A percentile compares a stretch with the other conserved stretches of the same genome.
Evolutionary conservation across 2,888 invertebrate species (phyloP).

Genomic region (Neoascia interrupta): DNA sequence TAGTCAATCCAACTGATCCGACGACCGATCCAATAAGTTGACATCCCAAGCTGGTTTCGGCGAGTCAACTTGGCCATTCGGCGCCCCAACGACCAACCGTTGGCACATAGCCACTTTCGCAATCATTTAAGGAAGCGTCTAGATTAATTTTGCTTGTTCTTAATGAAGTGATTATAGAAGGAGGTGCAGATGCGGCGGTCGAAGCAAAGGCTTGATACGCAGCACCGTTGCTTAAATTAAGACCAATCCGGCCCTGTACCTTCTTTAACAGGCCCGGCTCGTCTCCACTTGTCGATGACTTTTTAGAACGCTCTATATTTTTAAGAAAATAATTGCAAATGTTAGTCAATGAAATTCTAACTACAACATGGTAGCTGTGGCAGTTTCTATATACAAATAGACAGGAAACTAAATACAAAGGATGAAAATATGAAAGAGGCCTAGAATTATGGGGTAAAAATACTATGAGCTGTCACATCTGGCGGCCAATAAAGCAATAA

Average conservation of each 20-base stretch:
- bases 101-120: slow-evolving; percentile 85
- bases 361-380: not conserved
- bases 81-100: slow-evolving; percentile 94
- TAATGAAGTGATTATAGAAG: slow-evolving; percentile 74
- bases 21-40: slow-evolving; percentile 75
- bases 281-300: slow-evolving; percentile 83
- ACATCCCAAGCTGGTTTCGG: slow-evolving; percentile 82
- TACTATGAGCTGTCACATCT: too few relatives aligned
- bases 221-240: slow-evolving; percentile 77
- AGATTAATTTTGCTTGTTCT: slow-evolving; percentile 78
- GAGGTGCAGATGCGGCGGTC: slow-evolving; percentile 73
- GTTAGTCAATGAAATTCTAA: not conserved
- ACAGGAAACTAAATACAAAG: too few relatives aligned
- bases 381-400: not conserved
- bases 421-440: too few relatives aligned
- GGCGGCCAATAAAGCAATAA: too few relatives aligned
- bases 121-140: slow-evolving; percentile 81
- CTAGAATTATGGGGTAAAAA: too few relatives aligned
- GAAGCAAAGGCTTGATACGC: slow-evolving; percentile 72
- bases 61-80: slow-evolving; percentile 99
- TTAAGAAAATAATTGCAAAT: slow-evolving; percentile 74
- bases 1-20: slow-evolving; percentile 79
- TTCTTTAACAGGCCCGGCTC: slow-evolving; percentile 83
- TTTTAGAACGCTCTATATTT: slow-evolving; percentile 88
- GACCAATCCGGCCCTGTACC: slow-evolving; percentile 82